Percentiles rank a stretch among this genome's conserved stretches.
Conservation (phyloP, 1,140 invertebrate genomes). For the Nasonia longicornis region DNA sequence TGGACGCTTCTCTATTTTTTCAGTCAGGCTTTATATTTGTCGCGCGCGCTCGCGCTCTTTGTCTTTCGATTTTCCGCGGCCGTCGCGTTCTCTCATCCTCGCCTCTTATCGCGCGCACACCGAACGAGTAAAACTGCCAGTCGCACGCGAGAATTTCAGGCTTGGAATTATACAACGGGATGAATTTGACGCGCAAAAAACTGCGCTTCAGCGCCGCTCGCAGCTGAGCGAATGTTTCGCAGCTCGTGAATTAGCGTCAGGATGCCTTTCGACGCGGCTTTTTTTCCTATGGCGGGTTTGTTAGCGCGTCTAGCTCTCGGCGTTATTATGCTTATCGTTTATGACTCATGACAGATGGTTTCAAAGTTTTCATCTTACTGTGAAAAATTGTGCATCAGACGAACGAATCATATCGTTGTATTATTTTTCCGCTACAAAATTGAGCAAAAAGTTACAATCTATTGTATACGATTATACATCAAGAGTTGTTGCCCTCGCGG, state of each 20-base stretch:
- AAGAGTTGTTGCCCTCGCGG: background rate
- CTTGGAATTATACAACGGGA: constrained; percentile 49
- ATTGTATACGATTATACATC: background rate
- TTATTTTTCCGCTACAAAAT: too few species aligned
- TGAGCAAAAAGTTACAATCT: too few species aligned
- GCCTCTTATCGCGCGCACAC: constrained; percentile 43
- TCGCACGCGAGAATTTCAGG: constrained; percentile 44
- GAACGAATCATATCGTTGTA: too few species aligned
- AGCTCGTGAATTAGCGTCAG: background rate
- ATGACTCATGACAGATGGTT: too few species aligned
- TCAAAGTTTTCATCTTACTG: background rate
- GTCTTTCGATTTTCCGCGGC: constrained; percentile 44
- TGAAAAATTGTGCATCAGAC: too few species aligned
- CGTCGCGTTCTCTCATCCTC: background rate
- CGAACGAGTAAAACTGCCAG: constrained; percentile 48
- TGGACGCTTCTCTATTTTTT: background rate
- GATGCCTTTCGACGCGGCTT: background rate
- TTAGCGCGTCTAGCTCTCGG: background rate
- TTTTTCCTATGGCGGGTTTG: background rate
- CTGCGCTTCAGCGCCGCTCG: background rate
- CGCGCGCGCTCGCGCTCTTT: background rate
- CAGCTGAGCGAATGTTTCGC: too few species aligned
- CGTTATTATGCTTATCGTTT: background rate
- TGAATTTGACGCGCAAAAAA: background rate
- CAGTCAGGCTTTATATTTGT: background rate